Evolutionary conservation across 2,113 vertebrate species (phyloP).

Genomic region (Nicator chloris): DNA sequence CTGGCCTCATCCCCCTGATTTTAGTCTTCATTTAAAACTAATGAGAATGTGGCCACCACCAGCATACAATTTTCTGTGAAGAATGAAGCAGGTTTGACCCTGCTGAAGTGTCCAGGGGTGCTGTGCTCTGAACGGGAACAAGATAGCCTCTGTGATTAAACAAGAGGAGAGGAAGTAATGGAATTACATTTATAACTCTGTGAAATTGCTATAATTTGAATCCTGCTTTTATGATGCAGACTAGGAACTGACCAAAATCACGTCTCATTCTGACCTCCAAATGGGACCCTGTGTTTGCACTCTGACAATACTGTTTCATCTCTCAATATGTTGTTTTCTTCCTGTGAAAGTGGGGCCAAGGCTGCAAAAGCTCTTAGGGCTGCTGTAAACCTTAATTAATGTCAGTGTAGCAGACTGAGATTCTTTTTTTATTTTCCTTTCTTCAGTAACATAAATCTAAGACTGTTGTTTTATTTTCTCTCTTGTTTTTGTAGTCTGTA

Average conservation of each 20-base stretch:
- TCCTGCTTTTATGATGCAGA: neutral
- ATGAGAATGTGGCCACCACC: neutral
- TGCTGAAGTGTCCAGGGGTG: neutral
- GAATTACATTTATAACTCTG: neutral
- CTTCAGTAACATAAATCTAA: neutral
- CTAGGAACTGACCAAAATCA: neutral
- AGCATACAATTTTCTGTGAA: neutral
- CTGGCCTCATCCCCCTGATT: neutral
- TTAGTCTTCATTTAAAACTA: slow-evolving; percentile 2
- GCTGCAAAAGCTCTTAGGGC: neutral
- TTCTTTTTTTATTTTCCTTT: neutral
- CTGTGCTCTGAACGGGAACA: neutral
- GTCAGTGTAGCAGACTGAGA: neutral
- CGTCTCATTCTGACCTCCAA: neutral
- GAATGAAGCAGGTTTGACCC: neutral
- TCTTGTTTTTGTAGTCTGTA: neutral
- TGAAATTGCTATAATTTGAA: neutral
- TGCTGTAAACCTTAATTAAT: neutral
- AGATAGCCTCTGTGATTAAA: neutral
- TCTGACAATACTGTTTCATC: neutral
- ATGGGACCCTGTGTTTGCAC: neutral
- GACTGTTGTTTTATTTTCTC: neutral
- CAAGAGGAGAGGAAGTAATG: neutral
- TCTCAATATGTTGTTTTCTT: neutral
- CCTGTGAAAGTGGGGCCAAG: neutral